phyloP scores from a whole-genome alignment of 2,113 vertebrate genomes.

The Passer domesticus region DNA sequence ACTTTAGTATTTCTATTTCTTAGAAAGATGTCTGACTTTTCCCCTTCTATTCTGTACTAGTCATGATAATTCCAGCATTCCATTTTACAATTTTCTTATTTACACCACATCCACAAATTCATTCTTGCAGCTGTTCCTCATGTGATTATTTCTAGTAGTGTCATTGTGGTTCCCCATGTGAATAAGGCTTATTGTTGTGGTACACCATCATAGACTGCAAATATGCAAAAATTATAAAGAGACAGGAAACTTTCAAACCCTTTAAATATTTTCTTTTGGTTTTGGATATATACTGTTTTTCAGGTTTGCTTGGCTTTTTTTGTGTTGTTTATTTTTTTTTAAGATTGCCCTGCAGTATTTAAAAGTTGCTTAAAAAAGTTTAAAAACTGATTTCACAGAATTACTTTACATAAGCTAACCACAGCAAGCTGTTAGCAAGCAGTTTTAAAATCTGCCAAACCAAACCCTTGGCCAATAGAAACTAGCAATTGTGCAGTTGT shows the following conservation, averaged over 20 bases:
- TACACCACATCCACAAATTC: slow-evolving; percentile 28
- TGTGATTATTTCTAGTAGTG: slow-evolving; percentile 58
- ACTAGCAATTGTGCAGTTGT: not conserved
- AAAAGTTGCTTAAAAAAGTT: not conserved
- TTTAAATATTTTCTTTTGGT: slow-evolving; percentile 30
- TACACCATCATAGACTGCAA: slow-evolving; percentile 6
- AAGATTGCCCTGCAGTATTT: not conserved
- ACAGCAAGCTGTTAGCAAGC: not conserved
- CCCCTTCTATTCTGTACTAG: not conserved
- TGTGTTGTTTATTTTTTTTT: not conserved
- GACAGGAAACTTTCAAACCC: slow-evolving; percentile 26
- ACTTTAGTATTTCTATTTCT: not conserved
- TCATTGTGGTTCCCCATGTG: slow-evolving; percentile 39
- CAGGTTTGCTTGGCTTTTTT: not conserved
- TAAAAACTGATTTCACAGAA: not conserved
- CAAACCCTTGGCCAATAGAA: not conserved
- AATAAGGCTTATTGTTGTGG: slow-evolving; percentile 57
- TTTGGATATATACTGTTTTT: not conserved
- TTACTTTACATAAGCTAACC: not conserved
- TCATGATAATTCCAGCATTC: not conserved
- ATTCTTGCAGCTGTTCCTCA: slow-evolving; percentile 59
- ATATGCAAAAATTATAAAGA: slow-evolving; percentile 50
- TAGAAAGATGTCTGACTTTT: not conserved
- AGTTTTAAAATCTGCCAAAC: not conserved
- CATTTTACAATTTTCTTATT: slow-evolving; percentile 9